Conservation (phyloP, 2,797 vertebrate species). For the Eospalax fontanierii region DNA sequence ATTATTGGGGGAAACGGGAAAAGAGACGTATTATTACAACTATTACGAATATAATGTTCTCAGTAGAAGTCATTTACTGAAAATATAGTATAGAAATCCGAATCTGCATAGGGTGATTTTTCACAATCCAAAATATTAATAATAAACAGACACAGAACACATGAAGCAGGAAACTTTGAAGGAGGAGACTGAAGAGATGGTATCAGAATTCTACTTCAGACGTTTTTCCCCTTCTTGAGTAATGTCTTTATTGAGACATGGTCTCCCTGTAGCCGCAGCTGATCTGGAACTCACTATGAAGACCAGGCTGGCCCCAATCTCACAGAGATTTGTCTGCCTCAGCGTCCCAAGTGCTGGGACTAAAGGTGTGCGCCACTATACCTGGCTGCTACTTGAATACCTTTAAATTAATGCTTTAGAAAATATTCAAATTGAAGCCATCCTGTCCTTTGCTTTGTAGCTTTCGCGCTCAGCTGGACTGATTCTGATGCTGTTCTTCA, state of each 20-base stretch:
- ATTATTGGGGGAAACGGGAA: too few species aligned
- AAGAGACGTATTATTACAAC: background rate
- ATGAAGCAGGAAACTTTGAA: background rate
- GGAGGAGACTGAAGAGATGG: background rate
- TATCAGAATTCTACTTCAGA: background rate
- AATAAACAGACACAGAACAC: background rate
- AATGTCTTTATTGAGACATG: background rate
- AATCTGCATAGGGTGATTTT: background rate
- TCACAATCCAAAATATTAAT: conserved; percentile 1
- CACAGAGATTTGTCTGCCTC: too few species aligned
- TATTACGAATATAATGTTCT: background rate
- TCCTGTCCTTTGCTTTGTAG: conserved; percentile 33
- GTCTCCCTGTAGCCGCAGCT: too few species aligned
- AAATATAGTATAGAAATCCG: background rate
- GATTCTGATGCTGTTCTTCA: conserved; percentile 60
- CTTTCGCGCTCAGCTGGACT: conserved; percentile 35
- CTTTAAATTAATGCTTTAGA: conserved; percentile 24
- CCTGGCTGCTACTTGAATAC: background rate
- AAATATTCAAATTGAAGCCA: background rate
- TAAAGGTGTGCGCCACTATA: too few species aligned
- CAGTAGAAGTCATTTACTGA: background rate
- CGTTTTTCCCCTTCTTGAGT: background rate
- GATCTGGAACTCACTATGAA: too few species aligned
- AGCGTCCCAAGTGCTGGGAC: too few species aligned
- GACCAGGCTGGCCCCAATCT: too few species aligned